Percentiles rank a stretch among this genome's conserved stretches.
Evolutionary conservation across 2,888 invertebrate species (phyloP).

Genomic region (Tortricodes alternella): DNA sequence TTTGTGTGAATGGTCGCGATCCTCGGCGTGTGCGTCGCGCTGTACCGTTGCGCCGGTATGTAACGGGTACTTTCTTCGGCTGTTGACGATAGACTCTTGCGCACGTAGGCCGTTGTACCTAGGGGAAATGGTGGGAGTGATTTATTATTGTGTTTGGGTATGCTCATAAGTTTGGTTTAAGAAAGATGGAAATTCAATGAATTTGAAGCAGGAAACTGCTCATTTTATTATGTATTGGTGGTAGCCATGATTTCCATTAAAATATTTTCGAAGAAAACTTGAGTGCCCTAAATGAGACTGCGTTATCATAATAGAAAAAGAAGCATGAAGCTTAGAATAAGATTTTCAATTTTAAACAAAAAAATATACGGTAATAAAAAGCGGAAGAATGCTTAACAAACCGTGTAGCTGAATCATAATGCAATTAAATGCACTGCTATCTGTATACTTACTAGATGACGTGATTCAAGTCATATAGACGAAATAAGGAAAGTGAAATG

Average conservation of each 20-base stretch:
- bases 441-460: background rate
- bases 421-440: background rate
- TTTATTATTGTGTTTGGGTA: conserved; percentile 8
- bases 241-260: too few species aligned
- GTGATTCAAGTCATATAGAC: conserved; percentile 19
- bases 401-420: background rate
- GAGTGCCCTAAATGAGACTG: too few species aligned
- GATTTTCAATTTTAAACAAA: too few species aligned
- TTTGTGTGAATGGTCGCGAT: background rate
- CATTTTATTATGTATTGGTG: too few species aligned
- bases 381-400: background rate
- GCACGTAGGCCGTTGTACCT: conserved; percentile 45
- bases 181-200: background rate
- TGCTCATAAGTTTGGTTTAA: background rate
- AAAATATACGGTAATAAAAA: too few species aligned
- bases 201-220: too few species aligned
- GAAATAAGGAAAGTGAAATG: conserved; percentile 26
- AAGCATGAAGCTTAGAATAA: too few species aligned
- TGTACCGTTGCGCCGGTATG: conserved; percentile 23
- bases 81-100: conserved; percentile 54
- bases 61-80: conserved; percentile 62
- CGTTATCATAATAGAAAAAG: too few species aligned
- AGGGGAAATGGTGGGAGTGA: conserved; percentile 57
- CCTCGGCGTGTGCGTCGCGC: background rate
- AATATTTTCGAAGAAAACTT: too few species aligned